Evolutionary conservation across 2,888 invertebrate species (phyloP).

Genomic region (Morpho helenor): DNA sequence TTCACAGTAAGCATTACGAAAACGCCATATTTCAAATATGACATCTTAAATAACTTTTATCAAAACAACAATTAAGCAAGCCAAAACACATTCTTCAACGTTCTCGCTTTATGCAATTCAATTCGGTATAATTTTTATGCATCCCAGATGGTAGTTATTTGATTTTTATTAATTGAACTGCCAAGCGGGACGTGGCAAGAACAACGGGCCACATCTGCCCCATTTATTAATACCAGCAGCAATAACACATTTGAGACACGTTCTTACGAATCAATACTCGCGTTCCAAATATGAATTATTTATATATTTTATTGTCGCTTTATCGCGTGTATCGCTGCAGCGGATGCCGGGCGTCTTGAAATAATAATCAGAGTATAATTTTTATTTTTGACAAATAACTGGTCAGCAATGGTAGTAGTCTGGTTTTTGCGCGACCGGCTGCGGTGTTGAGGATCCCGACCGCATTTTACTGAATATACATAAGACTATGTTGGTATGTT

Average conservation of each 20-base stretch:
- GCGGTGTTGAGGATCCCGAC: conserved; percentile 14
- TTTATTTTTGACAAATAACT: conserved; percentile 76
- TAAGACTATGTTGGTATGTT: conserved; percentile 17
- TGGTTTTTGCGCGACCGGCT: conserved; percentile 22
- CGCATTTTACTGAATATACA: conserved; percentile 24
- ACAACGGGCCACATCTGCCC: conserved; percentile 61
- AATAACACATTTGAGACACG: conserved; percentile 77
- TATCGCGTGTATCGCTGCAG: conserved; percentile 65
- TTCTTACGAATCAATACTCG: conserved; percentile 75
- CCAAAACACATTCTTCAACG: conserved; percentile 11
- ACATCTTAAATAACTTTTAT: conserved; percentile 1
- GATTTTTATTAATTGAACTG: conserved; percentile 67
- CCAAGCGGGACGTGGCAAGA: conserved; percentile 49
- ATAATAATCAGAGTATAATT: conserved; percentile 74
- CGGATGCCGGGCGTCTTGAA: conserved; percentile 56
- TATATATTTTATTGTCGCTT: conserved; percentile 75
- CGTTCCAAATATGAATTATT: conserved; percentile 69
- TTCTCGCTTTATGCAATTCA: conserved; percentile 12
- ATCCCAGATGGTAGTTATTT: conserved; percentile 48
- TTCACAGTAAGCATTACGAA: too few species aligned
- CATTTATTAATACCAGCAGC: conserved; percentile 68
- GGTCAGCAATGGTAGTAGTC: conserved; percentile 44
- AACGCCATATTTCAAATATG: conserved; percentile 2
- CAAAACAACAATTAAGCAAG: conserved; percentile 4
- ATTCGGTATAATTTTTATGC: conserved; percentile 22